Percentiles rank a stretch among this genome's conserved stretches.
Evolutionary conservation across 2,888 invertebrate genomes (phyloP).

Genomic region (Eutolmus rufibarbis): DNA sequence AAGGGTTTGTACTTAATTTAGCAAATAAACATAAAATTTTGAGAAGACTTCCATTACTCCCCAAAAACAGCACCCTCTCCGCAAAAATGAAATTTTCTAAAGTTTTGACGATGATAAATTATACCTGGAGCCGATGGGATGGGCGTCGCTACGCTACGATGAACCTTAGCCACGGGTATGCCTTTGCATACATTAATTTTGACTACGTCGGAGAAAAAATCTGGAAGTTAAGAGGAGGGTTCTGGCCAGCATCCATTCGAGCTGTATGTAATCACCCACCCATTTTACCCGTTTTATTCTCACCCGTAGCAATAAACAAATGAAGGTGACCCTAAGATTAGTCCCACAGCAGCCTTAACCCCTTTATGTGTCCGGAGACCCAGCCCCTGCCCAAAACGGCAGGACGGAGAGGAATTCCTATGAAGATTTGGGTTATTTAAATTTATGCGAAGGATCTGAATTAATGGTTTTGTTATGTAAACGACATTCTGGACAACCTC

Average conservation of each 20-base stretch:
- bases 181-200: slow-evolving; percentile 33
- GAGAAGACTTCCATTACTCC: background rate
- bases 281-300: background rate
- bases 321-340: slow-evolving; percentile 37
- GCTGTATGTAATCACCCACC: background rate
- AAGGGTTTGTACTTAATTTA: background rate
- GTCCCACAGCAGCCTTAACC: slow-evolving; percentile 29
- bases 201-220: slow-evolving; percentile 11
- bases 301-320: slow-evolving; percentile 5
- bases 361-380: slow-evolving; percentile 9
- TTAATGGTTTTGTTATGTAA: slow-evolving; percentile 48
- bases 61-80: background rate
- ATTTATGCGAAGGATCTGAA: slow-evolving; percentile 47
- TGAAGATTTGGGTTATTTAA: slow-evolving; percentile 45
- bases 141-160: background rate
- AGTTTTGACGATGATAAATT: slow-evolving; percentile 34
- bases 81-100: slow-evolving; percentile 11
- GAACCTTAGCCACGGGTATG: background rate
- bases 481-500: slow-evolving; percentile 32
- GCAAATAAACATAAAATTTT: background rate
- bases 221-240: slow-evolving; percentile 5
- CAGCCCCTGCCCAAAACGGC: background rate
- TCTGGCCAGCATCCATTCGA: background rate
- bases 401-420: slow-evolving; percentile 27
- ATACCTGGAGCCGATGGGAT: background rate